phyloP scores from a whole-genome alignment of 2,888 invertebrate genomes.

The Eilema depressum region DNA sequence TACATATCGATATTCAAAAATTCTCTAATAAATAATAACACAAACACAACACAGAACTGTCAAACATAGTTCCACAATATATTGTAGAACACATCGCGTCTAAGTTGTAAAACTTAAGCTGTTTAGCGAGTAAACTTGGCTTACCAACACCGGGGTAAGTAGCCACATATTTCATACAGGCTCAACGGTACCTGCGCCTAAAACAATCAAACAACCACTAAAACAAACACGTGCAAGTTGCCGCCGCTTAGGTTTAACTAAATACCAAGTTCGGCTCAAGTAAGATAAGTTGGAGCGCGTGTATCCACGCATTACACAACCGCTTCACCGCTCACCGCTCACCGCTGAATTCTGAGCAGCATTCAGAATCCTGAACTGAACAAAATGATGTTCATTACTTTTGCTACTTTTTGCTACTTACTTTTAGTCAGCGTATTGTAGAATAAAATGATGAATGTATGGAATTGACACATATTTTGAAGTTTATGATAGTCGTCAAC shows the following conservation, averaged over 20 bases:
- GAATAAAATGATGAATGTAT: too few relatives aligned
- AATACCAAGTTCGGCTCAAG: conserved; percentile 82
- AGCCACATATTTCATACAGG: conserved; percentile 83
- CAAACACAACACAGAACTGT: conserved; percentile 28
- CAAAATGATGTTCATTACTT: too few relatives aligned
- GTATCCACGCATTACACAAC: conserved; percentile 47
- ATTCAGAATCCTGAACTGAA: neutral
- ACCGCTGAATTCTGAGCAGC: neutral
- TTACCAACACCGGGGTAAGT: conserved; percentile 74
- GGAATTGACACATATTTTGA: too few relatives aligned
- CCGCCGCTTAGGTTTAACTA: conserved; percentile 80
- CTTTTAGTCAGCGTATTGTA: too few relatives aligned
- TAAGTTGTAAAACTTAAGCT: conserved; percentile 82
- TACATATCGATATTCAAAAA: too few relatives aligned
- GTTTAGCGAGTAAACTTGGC: conserved; percentile 73
- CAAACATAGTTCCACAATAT: conserved; percentile 47
- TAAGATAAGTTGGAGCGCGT: conserved; percentile 75
- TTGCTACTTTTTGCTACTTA: too few relatives aligned
- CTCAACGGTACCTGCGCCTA: conserved; percentile 81
- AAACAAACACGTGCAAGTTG: conserved; percentile 69
- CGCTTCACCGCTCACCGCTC: conserved; percentile 10
- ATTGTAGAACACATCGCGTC: conserved; percentile 47
- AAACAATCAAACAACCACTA: conserved; percentile 84
- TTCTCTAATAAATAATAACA: neutral
- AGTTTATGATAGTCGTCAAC: too few relatives aligned